These are phyloP conservation scores for Blera fallax DNA, from an alignment of 2,888 invertebrate species.

Conservation along the genomic window DNA sequence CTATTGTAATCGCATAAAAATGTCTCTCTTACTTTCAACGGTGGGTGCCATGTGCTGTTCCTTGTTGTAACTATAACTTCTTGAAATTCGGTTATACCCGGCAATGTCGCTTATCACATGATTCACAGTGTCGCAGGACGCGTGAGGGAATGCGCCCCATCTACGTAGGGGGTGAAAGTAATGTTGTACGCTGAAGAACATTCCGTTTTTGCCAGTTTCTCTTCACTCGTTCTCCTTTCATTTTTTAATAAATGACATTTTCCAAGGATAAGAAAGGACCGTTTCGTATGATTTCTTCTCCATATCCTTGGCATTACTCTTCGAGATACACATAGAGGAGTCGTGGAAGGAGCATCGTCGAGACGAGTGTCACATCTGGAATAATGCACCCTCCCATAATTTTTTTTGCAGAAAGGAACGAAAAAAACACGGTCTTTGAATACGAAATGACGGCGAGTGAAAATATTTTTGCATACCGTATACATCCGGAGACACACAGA, in stretches of 20 bases:
- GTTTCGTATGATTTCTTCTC: constrained; percentile 59
- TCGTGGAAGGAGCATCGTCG: neutral
- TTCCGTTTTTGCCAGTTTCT: neutral
- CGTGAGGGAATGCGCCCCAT: constrained; percentile 58
- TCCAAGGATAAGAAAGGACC: constrained; percentile 59
- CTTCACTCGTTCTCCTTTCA: constrained; percentile 34
- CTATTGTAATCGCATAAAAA: constrained; percentile 68
- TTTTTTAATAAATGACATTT: constrained; percentile 71
- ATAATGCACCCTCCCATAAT: constrained; percentile 29
- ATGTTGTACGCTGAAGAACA: constrained; percentile 9
- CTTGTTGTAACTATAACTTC: constrained; percentile 54
- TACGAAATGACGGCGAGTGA: constrained; percentile 64
- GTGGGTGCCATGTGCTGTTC: constrained; percentile 39
- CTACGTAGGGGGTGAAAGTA: constrained; percentile 42
- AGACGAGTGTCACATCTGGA: constrained; percentile 66
- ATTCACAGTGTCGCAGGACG: constrained; percentile 54
- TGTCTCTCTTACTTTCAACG: constrained; percentile 50
- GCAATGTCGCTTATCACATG: constrained; percentile 57
- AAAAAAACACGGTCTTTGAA: constrained; percentile 41
- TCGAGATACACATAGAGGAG: neutral
- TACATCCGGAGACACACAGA: constrained; percentile 66
- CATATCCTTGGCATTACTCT: constrained; percentile 49
- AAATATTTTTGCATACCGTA: constrained; percentile 67
- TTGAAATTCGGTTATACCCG: constrained; percentile 42
- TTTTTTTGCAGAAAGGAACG: constrained; percentile 1